Evolutionary conservation across 1,140 invertebrate species (phyloP).

Genomic region (Drosophila ficusphila): DNA sequence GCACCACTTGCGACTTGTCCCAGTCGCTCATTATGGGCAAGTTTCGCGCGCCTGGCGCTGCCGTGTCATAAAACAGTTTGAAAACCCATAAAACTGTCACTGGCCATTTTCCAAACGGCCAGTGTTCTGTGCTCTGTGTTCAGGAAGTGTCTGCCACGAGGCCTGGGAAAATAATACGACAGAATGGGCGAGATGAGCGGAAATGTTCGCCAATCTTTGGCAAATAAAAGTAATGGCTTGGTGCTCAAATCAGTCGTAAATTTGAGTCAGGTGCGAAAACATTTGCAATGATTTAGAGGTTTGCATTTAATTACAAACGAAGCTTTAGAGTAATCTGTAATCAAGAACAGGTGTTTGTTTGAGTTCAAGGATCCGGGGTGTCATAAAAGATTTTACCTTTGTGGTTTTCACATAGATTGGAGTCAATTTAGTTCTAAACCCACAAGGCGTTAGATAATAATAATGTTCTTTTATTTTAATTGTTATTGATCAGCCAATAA

Average conservation of each 20-base stretch:
- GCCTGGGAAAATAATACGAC: conserved; percentile 34
- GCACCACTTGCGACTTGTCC: neutral
- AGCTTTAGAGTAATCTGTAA: conserved; percentile 5
- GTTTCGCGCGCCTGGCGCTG: conserved; percentile 49
- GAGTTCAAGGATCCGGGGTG: neutral
- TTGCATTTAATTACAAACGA: conserved; percentile 21
- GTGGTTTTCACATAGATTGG: conserved; percentile 6
- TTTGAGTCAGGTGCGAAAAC: conserved; percentile 5
- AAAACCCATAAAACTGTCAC: conserved; percentile 82
- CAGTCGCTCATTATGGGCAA: conserved; percentile 70
- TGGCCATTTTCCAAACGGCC: conserved; percentile 57
- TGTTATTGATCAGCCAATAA: no score
- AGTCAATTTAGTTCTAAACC: neutral
- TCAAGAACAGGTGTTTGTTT: conserved; percentile 22
- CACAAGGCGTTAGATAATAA: neutral
- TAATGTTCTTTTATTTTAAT: neutral
- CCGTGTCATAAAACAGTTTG: conserved; percentile 81
- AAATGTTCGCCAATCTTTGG: conserved; percentile 46
- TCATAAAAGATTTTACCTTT: conserved; percentile 8
- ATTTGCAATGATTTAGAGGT: conserved; percentile 28
- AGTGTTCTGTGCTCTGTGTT: conserved; percentile 37
- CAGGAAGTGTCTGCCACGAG: conserved; percentile 40
- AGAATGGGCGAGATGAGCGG: conserved; percentile 22
- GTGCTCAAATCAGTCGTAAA: conserved; percentile 20
- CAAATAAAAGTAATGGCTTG: conserved; percentile 24